Evolutionary conservation across 2,888 invertebrate species (phyloP), one percentile per base, ranked within the genome.

Genomic region (Melanophora roralis): DNA sequence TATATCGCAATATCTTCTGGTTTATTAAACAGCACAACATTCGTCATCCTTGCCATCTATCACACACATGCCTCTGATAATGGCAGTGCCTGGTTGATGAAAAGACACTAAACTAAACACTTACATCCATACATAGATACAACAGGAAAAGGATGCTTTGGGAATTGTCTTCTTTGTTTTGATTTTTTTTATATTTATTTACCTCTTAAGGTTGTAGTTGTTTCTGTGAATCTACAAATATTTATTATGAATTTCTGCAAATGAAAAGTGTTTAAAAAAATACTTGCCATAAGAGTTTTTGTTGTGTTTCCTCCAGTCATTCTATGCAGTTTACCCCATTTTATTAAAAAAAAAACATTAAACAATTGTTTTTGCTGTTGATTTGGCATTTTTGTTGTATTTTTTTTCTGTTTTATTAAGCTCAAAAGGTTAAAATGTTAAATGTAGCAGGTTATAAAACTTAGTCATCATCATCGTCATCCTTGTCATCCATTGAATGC

Each of bases 341-440:
- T 45, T 69, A 14, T 36, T 16, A 53, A 59, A 68, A 60, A 43
- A 53, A 59, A 68, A 60, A 43, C 12, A 55, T 34, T 65, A 45
- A 65, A 51, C 71, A 59, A 59, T 65, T 57, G 71, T 19, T 69
- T 16, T 55, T 65, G 43, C 23, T 64, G 60, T 8, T 62, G 32
- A 38, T 16, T 27, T 68, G 53, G n/a, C n/a, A n/a, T n/a, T 57
- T 27, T 27, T 6, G 4, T 5, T 27, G 3, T 27, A 27, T 27
- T 27, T 27, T 6, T 55, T 55, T 53, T 62, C 27, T 21, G 14
- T 47, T 23, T 23, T 23, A n/a, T 21, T n/a, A 32, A 45, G 51
- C 62, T 71, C 60, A 74, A 69, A 74, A 79, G 78, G 78, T 79
- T 79, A 74, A 74, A 78, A 78, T 74, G 78, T 78, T 74, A 79